A percentile compares a stretch with the other conserved stretches of the same genome.
phyloP scores from a whole-genome alignment of 2,888 invertebrate genomes.

The Xestia c-nigrum region DNA sequence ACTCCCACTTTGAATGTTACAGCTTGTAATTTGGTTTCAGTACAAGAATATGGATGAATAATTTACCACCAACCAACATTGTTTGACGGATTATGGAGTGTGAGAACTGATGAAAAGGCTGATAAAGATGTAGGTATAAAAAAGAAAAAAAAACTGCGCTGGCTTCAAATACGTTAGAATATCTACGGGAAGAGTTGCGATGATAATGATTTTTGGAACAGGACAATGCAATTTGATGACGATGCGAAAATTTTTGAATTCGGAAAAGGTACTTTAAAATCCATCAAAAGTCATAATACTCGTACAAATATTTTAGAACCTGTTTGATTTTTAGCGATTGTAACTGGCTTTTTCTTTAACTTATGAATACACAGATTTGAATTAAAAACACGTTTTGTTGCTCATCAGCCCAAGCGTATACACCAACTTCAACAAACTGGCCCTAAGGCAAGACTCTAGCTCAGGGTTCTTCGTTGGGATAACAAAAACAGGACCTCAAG shows the following conservation, averaged over 20 bases:
- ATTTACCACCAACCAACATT: too few relatives aligned
- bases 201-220: neutral
- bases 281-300: neutral
- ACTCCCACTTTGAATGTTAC: neutral
- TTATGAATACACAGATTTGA: neutral
- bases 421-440: neutral
- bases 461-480: neutral
- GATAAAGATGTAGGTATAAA: neutral
- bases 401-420: neutral
- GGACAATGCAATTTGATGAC: neutral
- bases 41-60: too few relatives aligned
- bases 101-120: neutral
- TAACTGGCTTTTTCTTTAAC: neutral
- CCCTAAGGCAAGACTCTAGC: neutral
- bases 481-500: neutral
- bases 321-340: neutral
- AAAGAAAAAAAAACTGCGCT: neutral
- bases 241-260: neutral
- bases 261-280: neutral
- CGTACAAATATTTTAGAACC: too few relatives aligned
- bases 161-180: neutral
- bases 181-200: neutral
- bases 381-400: neutral
- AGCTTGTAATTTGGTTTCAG: neutral
- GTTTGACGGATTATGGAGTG: neutral